phyloP scores from a whole-genome alignment of 2,888 invertebrate species.

The Aporophyla lueneburgensis region DNA sequence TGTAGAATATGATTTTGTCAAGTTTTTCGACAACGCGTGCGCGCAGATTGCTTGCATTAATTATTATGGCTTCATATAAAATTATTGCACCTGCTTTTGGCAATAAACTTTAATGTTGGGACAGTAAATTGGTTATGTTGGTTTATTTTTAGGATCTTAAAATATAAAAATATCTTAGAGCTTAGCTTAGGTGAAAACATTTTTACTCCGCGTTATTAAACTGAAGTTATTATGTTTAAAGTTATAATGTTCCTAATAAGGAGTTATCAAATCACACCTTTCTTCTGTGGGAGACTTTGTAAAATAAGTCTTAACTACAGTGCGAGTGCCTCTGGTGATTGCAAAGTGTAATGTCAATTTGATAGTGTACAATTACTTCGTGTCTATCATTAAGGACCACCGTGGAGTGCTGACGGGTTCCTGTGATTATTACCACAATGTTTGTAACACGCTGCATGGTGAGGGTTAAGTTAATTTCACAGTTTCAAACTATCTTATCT shows the following conservation, averaged over 20 bases:
- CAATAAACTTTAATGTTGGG: conserved; percentile 57
- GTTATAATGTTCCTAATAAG: conserved; percentile 34
- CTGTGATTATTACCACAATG: conserved; percentile 45
- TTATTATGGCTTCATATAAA: conserved; percentile 71
- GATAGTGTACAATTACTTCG: conserved; percentile 62
- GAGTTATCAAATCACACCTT: conserved; percentile 26
- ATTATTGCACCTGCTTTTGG: conserved; percentile 72
- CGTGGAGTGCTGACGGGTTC: conserved; percentile 49
- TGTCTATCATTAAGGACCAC: conserved; percentile 66
- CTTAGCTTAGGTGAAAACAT: background rate
- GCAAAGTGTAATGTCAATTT: conserved; percentile 66
- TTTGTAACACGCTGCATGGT: conserved; percentile 27
- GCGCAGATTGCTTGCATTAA: conserved; percentile 70
- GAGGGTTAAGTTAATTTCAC: conserved; percentile 51
- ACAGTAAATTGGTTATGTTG: conserved; percentile 47
- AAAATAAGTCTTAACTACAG: conserved; percentile 30
- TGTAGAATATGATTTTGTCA: conserved; percentile 72
- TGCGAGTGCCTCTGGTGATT: conserved; percentile 43
- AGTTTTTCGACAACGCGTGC: conserved; percentile 72
- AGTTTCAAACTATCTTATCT: conserved; percentile 55
- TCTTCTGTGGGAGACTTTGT: conserved; percentile 46
- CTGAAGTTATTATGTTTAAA: conserved; percentile 14
- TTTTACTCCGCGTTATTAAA: background rate
- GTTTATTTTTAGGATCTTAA: conserved; percentile 31
- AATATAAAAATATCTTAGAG: conserved; percentile 22